Evolutionary conservation across 1,140 invertebrate species (phyloP).

Genomic region (Oedothorax gibbosus): DNA sequence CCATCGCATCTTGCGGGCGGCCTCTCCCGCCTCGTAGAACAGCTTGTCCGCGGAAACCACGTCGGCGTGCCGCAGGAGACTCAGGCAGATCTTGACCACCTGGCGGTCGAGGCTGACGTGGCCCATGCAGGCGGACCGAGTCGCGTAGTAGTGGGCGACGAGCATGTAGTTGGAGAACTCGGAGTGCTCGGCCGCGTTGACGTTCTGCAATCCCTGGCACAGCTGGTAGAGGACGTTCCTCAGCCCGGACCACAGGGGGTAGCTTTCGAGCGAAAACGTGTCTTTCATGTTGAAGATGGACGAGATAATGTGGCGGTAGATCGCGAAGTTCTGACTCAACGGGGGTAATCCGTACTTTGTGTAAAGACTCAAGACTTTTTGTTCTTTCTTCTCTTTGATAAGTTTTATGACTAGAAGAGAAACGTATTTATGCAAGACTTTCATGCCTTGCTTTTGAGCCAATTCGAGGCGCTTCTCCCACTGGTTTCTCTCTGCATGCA

Average conservation of each 20-base stretch:
- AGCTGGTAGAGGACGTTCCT: conserved; percentile 77
- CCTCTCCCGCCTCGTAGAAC: conserved; percentile 88
- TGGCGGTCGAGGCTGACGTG: conserved; percentile 77
- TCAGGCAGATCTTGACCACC: conserved; percentile 75
- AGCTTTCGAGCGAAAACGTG: conserved; percentile 72
- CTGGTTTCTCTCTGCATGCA: conserved; percentile 89
- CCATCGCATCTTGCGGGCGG: conserved; percentile 74
- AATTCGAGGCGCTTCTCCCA: conserved; percentile 92
- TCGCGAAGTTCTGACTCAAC: conserved; percentile 85
- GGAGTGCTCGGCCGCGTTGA: conserved; percentile 59
- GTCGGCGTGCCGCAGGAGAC: conserved; percentile 89
- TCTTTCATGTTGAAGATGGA: conserved; percentile 74
- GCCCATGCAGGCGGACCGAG: conserved; percentile 74
- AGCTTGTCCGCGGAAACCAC: conserved; percentile 91
- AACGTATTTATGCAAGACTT: conserved; percentile 85
- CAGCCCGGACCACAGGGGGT: conserved; percentile 76
- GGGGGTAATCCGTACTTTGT: conserved; percentile 82
- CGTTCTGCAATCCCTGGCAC: conserved; percentile 62
- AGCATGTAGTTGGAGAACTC: conserved; percentile 75
- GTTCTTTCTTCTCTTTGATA: conserved; percentile 75
- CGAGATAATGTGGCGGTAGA: conserved; percentile 81
- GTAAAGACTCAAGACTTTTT: conserved; percentile 79
- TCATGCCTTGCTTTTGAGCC: conserved; percentile 77
- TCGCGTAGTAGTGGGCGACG: conserved; percentile 76
- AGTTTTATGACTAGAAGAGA: conserved; percentile 86